Conservation (phyloP, 2,113 vertebrate genomes). For the Nannospalax galili region DNA sequence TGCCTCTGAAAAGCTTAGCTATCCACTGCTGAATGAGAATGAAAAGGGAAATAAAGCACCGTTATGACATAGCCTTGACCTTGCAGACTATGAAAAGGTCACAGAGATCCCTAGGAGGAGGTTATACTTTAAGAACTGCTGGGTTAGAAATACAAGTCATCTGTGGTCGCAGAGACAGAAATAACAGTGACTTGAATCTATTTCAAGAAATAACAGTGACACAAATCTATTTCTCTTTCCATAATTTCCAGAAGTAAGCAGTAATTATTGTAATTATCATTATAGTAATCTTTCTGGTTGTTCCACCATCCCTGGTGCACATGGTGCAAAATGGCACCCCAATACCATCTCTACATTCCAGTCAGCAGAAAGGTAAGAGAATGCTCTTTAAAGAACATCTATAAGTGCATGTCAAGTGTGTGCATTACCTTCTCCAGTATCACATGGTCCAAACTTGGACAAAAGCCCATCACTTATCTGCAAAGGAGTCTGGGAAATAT, state of each 20-base stretch:
- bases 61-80: not conserved
- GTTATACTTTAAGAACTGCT: not conserved
- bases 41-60: not conserved
- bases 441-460: not conserved
- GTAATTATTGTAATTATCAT: too few species aligned
- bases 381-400: not conserved
- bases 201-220: constrained; percentile 33
- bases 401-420: not conserved
- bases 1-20: constrained; percentile 41
- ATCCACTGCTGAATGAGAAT: not conserved
- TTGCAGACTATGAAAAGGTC: not conserved
- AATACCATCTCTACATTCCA: not conserved
- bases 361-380: not conserved
- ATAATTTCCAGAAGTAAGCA: not conserved
- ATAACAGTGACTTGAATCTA: not conserved
- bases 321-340: not conserved
- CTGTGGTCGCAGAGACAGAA: constrained; percentile 19
- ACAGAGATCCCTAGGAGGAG: not conserved
- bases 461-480: not conserved
- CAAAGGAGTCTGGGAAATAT: constrained; percentile 23
- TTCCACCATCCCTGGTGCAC: not conserved
- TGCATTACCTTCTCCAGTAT: not conserved
- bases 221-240: not conserved
- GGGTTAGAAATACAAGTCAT: not conserved
- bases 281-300: not conserved